A percentile compares a stretch with the other conserved stretches of the same genome.
These are phyloP conservation scores for Ciconia maguari DNA, from an alignment of 2,113 vertebrate genomes.

Conservation along the genomic window DNA sequence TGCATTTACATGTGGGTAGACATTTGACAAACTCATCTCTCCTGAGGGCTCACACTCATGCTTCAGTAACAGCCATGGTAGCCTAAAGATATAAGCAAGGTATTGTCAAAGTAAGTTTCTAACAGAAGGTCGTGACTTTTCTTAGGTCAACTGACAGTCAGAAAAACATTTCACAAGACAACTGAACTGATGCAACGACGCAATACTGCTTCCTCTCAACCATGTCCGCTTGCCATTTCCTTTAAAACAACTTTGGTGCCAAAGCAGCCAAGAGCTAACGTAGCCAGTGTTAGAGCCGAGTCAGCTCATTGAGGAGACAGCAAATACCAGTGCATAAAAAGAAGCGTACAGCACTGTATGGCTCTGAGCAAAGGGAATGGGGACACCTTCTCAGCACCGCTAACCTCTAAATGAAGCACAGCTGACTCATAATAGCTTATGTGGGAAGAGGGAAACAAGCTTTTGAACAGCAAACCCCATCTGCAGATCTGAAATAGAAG, in stretches of 20 bases:
- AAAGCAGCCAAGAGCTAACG: background rate
- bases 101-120: background rate
- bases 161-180: background rate
- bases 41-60: background rate
- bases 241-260: background rate
- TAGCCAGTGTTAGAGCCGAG: background rate
- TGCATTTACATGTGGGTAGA: background rate
- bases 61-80: background rate
- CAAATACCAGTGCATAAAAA: background rate
- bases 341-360: background rate
- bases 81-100: background rate
- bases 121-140: background rate
- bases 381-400: background rate
- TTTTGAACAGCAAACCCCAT: background rate
- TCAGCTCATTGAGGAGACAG: background rate
- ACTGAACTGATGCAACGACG: background rate
- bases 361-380: background rate
- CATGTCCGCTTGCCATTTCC: background rate
- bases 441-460: background rate
- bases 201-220: background rate
- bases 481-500: background rate
- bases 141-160: background rate
- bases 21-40: background rate
- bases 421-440: background rate
- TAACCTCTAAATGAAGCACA: background rate